A percentile compares a stretch with the other conserved stretches of the same genome.
phyloP scores from a whole-genome alignment of 1,140 invertebrate genomes.

The Pentalonia nigronervosa region DNA sequence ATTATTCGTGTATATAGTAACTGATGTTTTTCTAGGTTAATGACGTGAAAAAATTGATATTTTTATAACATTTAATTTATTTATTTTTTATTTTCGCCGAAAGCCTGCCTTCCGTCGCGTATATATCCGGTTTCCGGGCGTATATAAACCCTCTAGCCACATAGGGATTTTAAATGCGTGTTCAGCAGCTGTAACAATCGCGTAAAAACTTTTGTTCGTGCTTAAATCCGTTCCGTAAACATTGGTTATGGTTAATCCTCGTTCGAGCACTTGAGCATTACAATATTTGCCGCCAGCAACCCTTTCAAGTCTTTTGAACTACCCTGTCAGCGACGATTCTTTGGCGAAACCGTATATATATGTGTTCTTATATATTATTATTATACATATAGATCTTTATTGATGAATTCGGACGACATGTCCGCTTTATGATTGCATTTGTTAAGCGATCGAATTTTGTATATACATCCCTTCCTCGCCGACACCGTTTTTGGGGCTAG shows the following conservation, averaged over 20 bases:
- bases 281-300: constrained; percentile 7
- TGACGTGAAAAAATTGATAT: constrained; percentile 4
- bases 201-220: constrained; percentile 52
- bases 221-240: constrained; percentile 54
- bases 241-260: constrained; percentile 52
- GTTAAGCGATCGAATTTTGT: neutral
- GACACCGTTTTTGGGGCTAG: neutral
- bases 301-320: constrained; percentile 27
- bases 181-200: constrained; percentile 55
- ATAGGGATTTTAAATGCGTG: constrained; percentile 22
- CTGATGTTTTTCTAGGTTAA: neutral
- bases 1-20: too few relatives aligned
- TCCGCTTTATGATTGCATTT: neutral
- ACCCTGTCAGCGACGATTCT: neutral
- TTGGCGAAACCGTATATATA: neutral
- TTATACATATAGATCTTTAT: constrained; percentile 44
- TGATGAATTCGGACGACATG: constrained; percentile 49
- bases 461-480: neutral
- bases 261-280: constrained; percentile 26
- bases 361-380: constrained; percentile 31
- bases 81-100: neutral
- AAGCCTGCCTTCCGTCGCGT: neutral
- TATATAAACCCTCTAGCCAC: constrained; percentile 26
- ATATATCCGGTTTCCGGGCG: constrained; percentile 40
- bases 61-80: constrained; percentile 11